Evolutionary conservation across 1,140 invertebrate genomes (phyloP).

Genomic region (Rhagoletis zephyria): DNA sequence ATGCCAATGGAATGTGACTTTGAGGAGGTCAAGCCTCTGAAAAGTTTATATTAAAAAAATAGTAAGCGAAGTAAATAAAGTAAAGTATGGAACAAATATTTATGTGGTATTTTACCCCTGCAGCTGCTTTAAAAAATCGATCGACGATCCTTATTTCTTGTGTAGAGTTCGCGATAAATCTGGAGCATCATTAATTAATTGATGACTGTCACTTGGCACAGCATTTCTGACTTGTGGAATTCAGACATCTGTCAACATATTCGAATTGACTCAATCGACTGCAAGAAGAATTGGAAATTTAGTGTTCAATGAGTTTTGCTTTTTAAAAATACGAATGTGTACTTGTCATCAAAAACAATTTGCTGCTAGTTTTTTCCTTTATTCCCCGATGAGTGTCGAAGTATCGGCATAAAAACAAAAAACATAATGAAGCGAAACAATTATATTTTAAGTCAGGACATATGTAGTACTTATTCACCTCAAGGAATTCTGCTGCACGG

Average conservation of each 20-base stretch:
- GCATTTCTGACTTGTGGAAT: neutral
- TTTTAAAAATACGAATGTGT: too few relatives aligned
- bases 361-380: too few relatives aligned
- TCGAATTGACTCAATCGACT: neutral
- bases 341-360: too few relatives aligned
- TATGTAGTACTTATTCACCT: too few relatives aligned
- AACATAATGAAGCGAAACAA: too few relatives aligned
- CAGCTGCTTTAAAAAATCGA: neutral
- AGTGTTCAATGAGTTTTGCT: too few relatives aligned
- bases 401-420: too few relatives aligned
- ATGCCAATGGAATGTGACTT: conserved; percentile 28
- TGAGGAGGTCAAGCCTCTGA: conserved; percentile 37
- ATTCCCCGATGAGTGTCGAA: too few relatives aligned
- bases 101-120: neutral
- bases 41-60: too few relatives aligned
- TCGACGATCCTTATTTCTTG: neutral
- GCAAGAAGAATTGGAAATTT: too few relatives aligned
- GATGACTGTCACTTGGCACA: neutral
- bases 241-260: conserved; percentile 5
- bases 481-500: too few relatives aligned
- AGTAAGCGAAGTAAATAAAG: neutral
- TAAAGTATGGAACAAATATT: neutral
- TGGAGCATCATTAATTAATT: conserved; percentile 25
- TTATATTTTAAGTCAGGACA: too few relatives aligned
- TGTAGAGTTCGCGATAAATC: neutral